Base-by-base conservation (phyloP, 1,140 invertebrate genomes). In the Venustaconcha ellipsiformis region DNA sequence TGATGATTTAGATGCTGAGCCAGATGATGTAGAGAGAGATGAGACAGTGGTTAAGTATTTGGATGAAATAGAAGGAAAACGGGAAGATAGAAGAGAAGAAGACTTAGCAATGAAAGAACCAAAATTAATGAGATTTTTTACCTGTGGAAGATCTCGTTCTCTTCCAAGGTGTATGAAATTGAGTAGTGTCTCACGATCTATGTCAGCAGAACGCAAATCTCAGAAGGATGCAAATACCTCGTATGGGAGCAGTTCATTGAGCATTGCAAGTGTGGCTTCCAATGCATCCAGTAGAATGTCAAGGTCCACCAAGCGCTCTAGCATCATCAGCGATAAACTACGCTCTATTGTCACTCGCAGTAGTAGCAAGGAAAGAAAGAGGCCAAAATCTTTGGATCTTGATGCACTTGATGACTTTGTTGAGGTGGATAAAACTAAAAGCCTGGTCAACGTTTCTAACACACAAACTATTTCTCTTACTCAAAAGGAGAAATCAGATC, bases 351-450 rank as follows among this genome's bases (percentile, higher is more conserved):
- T 86, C 14, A 75, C 62, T 37, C 73, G 67, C 14, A 67, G 48
- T 3, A 66, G 69, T 23, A 71, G 73, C 55, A 82, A 79, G 23
- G 68, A 78, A n/a, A 79, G 78, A 73, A 78, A 83, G 4, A 67
- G 85, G 63, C 84, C 85, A 37, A 86, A 88, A 63, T 87, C 87
- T 14, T 74, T 86, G 12, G 84, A 88, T 70, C 78, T 88, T 20
- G 87, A 87, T 76, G 73, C 69, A 48, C 67, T 76, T 57, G 57
- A 71, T 48, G 74, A 76, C 57, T 78, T 60, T 57, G 70, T 79
- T 23, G 62, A 74, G 26, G 56, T 72, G 57, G 71, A 75, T 23
- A 69, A 72, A 20, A 79, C 78, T 57, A 78, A 79, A 18, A 83
- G 81, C 67, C 82, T 86, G 77, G 83, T 82, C 57, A 81, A 83